Conservation (phyloP, 2,113 vertebrate species). For the Ptilorrhoa leucosticta region DNA sequence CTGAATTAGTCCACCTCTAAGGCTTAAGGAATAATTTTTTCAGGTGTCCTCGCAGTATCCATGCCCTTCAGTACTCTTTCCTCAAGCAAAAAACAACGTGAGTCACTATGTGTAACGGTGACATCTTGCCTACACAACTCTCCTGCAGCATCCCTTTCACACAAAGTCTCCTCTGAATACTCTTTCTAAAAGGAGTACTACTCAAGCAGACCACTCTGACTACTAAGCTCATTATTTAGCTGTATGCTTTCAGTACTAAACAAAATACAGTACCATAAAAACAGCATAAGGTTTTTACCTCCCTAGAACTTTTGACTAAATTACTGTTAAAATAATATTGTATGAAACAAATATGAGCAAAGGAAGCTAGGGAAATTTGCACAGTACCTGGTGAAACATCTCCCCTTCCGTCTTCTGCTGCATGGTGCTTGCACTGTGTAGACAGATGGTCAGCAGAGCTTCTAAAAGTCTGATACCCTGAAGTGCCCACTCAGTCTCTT, state of each 20-base stretch:
- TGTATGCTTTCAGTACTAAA: not conserved
- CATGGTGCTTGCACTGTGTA: slow-evolving; percentile 80
- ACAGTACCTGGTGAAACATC: slow-evolving; percentile 79
- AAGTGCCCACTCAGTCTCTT: slow-evolving; percentile 79
- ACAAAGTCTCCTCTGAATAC: not conserved
- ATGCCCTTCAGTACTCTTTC: not conserved
- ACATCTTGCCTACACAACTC: not conserved
- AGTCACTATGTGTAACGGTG: not conserved
- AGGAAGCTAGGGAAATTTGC: not conserved
- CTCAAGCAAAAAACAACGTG: rapidly evolving
- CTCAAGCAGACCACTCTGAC: not conserved
- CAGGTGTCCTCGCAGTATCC: not conserved
- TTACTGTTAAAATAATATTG: not conserved
- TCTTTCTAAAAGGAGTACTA: not conserved
- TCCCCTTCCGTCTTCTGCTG: slow-evolving; percentile 83
- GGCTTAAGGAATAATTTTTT: not conserved
- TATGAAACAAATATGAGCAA: not conserved
- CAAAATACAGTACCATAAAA: rapidly evolving
- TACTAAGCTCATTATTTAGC: not conserved
- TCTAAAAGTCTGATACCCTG: slow-evolving; percentile 90
- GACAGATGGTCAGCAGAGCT: slow-evolving; percentile 90
- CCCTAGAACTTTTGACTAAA: not conserved
- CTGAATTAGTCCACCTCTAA: not conserved
- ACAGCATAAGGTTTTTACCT: not conserved
- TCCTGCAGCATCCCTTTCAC: not conserved